Conservation (phyloP, 2,888 invertebrate genomes). For the Loripinus fragilis region DNA sequence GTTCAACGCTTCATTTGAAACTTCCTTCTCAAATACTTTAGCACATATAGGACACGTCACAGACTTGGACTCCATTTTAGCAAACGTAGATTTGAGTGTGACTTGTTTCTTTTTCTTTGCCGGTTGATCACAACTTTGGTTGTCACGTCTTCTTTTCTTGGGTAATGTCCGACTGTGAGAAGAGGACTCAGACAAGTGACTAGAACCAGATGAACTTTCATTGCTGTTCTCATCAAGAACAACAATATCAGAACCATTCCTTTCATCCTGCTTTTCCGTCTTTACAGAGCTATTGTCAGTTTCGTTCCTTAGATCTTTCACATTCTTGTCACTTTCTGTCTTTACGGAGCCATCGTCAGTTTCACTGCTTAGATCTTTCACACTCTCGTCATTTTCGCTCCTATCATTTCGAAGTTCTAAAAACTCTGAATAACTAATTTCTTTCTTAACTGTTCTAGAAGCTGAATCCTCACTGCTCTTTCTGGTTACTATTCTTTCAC, state of each 20-base stretch:
- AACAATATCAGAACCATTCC: not conserved
- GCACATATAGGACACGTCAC: slow-evolving; percentile 77
- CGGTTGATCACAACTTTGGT: slow-evolving; percentile 33
- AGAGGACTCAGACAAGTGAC: not conserved
- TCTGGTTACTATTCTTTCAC: no score
- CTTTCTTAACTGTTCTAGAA: slow-evolving; percentile 1
- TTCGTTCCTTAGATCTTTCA: no score
- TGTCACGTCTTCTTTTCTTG: slow-evolving; percentile 46
- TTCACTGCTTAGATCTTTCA: not conserved
- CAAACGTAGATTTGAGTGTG: slow-evolving; percentile 69
- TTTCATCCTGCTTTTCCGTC: not conserved
- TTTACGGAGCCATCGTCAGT: no score
- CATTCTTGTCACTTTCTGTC: no score
- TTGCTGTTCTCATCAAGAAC: not conserved
- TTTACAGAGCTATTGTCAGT: not conserved
- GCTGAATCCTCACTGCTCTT: not conserved
- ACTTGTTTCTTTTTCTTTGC: slow-evolving; percentile 68
- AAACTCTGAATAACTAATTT: slow-evolving; percentile 53
- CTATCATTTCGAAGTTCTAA: slow-evolving; percentile 11
- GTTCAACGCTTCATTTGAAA: slow-evolving; percentile 77
- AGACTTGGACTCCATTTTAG: slow-evolving; percentile 61
- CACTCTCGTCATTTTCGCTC: not conserved
- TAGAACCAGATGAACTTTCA: not conserved
- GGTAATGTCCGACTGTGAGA: slow-evolving; percentile 3
- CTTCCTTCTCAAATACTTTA: slow-evolving; percentile 66